These are phyloP conservation scores for Pocillopora grandis DNA, from an alignment of 92 coral and sea anemone genomes.

Conservation along the genomic window DNA sequence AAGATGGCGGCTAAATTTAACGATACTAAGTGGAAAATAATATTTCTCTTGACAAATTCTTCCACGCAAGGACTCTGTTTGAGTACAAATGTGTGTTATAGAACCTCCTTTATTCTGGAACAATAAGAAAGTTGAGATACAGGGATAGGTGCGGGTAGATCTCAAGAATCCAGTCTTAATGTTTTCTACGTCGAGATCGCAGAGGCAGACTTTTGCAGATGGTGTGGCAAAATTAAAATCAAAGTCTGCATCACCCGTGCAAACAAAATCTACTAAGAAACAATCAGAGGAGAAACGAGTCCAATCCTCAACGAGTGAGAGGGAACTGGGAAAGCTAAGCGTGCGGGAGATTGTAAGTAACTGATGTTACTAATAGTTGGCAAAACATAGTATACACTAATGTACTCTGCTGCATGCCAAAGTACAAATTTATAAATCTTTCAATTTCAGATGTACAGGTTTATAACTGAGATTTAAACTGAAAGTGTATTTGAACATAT, in stretches of 20 bases:
- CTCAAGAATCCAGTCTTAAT: constrained; percentile 22
- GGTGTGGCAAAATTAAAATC: constrained; percentile 17
- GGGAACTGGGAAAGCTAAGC: constrained; percentile 1
- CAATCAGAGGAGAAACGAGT: constrained; percentile 29
- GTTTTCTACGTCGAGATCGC: constrained; percentile 30
- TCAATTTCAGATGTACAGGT: too few species aligned
- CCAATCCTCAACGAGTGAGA: constrained; percentile 29
- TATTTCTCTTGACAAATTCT: neutral
- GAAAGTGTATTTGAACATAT: too few species aligned
- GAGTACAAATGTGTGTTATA: neutral
- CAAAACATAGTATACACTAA: too few species aligned
- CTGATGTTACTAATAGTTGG: neutral
- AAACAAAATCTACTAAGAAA: neutral
- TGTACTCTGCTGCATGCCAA: too few species aligned
- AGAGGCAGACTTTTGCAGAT: constrained; percentile 18
- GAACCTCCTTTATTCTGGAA: too few species aligned
- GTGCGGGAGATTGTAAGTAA: constrained; percentile 43
- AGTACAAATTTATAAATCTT: too few species aligned
- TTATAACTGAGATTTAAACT: too few species aligned
- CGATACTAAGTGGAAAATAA: constrained; percentile 1
- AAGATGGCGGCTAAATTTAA: constrained; percentile 55
- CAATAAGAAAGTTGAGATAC: neutral
- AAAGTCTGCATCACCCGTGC: constrained; percentile 23
- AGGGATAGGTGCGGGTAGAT: neutral
- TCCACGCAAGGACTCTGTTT: neutral